phyloP scores from a whole-genome alignment of 2,888 invertebrate genomes.

The Perizoma affinitatum region DNA sequence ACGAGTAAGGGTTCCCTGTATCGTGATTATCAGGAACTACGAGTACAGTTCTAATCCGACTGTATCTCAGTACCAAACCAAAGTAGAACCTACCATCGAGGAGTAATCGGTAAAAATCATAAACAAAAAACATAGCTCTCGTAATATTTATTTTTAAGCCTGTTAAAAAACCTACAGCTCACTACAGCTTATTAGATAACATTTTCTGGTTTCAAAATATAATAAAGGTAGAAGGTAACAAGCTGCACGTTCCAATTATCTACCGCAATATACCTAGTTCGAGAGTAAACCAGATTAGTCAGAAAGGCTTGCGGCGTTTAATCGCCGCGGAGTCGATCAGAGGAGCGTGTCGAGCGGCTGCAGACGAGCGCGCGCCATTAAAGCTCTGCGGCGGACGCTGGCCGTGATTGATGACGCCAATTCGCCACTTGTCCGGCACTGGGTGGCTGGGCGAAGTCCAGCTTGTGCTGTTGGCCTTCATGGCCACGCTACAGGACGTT shows the following conservation, averaged over 20 bases:
- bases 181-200: no score
- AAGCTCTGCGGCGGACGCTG: constrained; percentile 62
- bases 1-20: no score
- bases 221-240: constrained; percentile 5
- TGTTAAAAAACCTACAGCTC: no score
- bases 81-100: no score
- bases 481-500: constrained; percentile 45
- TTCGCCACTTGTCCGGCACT: constrained; percentile 66
- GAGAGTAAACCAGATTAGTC: constrained; percentile 34
- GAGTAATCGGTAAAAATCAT: no score
- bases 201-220: no score
- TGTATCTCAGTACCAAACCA: no score
- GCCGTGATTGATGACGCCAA: constrained; percentile 77
- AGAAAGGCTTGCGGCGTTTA: constrained; percentile 41
- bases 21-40: no score
- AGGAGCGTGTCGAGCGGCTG: constrained; percentile 48
- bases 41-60: no score
- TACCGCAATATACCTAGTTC: constrained; percentile 29
- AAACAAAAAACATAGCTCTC: no score
- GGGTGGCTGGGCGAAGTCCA: constrained; percentile 39
- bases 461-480: constrained; percentile 5
- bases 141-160: no score
- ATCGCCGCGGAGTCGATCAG: constrained; percentile 57
- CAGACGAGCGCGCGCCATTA: constrained; percentile 62
- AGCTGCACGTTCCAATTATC: constrained; percentile 14